A percentile compares a stretch with the other conserved stretches of the same genome.
Evolutionary conservation across 2,888 invertebrate species (phyloP).

Genomic region (Rambutsinella grinnellia): DNA sequence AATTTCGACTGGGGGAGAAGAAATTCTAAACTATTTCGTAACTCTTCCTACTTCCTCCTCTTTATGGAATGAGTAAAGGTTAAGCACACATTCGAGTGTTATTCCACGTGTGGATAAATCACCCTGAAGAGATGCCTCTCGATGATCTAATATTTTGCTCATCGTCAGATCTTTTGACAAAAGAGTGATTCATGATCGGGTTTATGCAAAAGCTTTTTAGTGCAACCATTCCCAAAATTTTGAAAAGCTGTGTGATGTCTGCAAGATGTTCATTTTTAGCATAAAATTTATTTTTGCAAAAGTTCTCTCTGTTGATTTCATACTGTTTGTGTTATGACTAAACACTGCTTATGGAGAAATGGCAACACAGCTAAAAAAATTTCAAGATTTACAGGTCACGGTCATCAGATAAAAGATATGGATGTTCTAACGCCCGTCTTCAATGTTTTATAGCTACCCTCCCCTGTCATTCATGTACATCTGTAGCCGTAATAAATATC

Average conservation of each 20-base stretch:
- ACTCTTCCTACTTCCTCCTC: too few relatives aligned
- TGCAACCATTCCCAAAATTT: background rate
- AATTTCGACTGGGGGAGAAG: too few relatives aligned
- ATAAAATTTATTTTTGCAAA: too few relatives aligned
- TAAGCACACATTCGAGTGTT: too few relatives aligned
- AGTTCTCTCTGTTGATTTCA: too few relatives aligned
- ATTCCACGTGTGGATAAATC: background rate
- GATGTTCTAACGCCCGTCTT: background rate
- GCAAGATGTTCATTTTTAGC: too few relatives aligned
- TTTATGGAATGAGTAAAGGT: too few relatives aligned
- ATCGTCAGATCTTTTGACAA: conserved; percentile 1
- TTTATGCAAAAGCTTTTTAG: background rate
- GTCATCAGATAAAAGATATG: conserved; percentile 25
- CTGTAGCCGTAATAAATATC: background rate
- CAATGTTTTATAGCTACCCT: background rate
- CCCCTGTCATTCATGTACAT: background rate
- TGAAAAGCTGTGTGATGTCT: background rate
- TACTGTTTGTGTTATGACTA: too few relatives aligned
- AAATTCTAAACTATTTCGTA: too few relatives aligned
- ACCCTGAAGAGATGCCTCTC: background rate
- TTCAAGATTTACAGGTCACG: conserved; percentile 42
- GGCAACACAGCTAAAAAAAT: background rate
- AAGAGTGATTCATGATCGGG: conserved; percentile 8
- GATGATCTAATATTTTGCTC: background rate
- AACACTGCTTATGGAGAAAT: too few relatives aligned